Conservation (phyloP, 2,113 vertebrate genomes). For the Cricetomys ansorgei region DNA sequence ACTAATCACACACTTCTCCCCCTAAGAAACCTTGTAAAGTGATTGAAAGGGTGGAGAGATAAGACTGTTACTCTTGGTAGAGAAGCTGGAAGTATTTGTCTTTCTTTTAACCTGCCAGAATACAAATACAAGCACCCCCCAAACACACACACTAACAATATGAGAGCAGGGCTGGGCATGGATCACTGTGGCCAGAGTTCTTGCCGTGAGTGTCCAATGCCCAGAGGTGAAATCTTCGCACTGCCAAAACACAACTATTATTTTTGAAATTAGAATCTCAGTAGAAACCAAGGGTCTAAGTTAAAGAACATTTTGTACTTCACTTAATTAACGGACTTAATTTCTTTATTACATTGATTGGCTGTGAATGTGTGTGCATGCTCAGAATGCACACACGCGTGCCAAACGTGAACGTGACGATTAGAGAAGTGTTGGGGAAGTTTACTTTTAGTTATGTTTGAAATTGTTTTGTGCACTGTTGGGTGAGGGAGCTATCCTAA, state of each 20-base stretch:
- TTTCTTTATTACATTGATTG: not conserved
- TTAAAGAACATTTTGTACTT: not conserved
- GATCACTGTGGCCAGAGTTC: not conserved
- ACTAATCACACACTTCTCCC: no score
- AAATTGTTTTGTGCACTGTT: no score
- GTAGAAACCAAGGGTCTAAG: not conserved
- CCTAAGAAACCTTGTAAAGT: not conserved
- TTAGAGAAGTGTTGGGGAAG: no score
- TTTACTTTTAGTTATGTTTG: no score
- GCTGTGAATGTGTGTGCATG: no score
- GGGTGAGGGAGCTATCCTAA: no score
- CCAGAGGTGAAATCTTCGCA: not conserved
- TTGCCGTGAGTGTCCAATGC: not conserved
- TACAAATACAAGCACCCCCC: no score
- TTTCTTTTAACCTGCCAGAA: not conserved
- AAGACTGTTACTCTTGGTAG: slow-evolving; percentile 8
- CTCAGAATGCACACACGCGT: not conserved
- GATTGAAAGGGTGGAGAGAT: not conserved
- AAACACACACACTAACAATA: no score
- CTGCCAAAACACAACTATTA: not conserved
- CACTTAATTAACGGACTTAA: not conserved
- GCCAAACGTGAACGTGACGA: not conserved
- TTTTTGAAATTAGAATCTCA: slow-evolving; percentile 10
- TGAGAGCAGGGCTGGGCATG: not conserved
- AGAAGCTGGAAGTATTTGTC: not conserved